Evolutionary conservation across 2,888 invertebrate species (phyloP).

Genomic region (Tricholauxania praeusta): DNA sequence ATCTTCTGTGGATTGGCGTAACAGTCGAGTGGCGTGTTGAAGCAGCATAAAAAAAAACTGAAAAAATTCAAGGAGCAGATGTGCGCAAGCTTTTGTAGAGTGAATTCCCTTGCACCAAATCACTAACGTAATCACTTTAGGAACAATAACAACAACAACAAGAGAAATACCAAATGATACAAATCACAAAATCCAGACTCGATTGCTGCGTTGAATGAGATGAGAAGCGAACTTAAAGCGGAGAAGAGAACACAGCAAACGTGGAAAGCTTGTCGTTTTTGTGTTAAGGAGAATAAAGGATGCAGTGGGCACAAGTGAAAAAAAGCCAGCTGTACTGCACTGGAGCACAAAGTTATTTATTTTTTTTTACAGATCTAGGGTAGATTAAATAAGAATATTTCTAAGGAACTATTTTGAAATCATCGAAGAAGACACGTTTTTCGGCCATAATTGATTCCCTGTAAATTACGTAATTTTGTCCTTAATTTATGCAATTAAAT

Average conservation of each 20-base stretch:
- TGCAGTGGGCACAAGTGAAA: neutral
- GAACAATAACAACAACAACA: slow-evolving; percentile 39
- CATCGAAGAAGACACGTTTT: too few species aligned
- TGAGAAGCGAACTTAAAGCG: too few species aligned
- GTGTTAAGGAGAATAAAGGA: too few species aligned
- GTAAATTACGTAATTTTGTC: too few species aligned
- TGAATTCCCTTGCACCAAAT: slow-evolving; percentile 22
- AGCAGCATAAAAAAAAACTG: slow-evolving; percentile 21
- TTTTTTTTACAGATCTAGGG: neutral
- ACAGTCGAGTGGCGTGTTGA: slow-evolving; percentile 30
- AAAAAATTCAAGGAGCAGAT: slow-evolving; percentile 36
- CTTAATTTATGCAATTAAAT: too few species aligned
- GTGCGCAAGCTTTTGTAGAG: slow-evolving; percentile 38
- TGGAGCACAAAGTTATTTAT: slow-evolving; percentile 51
- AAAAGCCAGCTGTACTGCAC: slow-evolving; percentile 55
- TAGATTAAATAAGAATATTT: too few species aligned
- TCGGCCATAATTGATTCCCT: too few species aligned
- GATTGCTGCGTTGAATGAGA: neutral
- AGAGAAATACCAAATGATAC: slow-evolving; percentile 53
- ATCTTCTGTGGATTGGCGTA: neutral
- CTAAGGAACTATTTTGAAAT: too few species aligned
- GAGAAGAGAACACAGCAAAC: too few species aligned
- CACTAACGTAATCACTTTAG: slow-evolving; percentile 23
- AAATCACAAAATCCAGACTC: slow-evolving; percentile 53
- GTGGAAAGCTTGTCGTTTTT: too few species aligned